Percentiles rank a stretch among this genome's conserved stretches.
Conservation (phyloP, 35 echinoderm and acorn worm genomes). For the Acanthaster planci region DNA sequence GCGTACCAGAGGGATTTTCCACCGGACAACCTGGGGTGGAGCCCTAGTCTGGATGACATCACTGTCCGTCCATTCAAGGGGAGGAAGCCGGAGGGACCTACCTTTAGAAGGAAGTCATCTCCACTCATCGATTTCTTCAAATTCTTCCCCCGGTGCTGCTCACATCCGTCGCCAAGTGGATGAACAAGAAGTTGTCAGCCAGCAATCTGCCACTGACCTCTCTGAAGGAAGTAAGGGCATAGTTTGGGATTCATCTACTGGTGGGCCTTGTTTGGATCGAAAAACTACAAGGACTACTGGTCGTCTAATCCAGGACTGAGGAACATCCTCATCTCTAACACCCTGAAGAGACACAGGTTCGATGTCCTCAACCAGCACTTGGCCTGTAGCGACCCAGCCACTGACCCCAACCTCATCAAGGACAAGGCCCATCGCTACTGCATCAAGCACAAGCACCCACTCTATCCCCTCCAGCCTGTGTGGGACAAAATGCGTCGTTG, state of each 20-base stretch:
- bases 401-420: neutral
- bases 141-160: neutral
- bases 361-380: neutral
- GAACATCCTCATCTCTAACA: neutral
- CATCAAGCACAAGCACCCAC: neutral
- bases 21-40: neutral
- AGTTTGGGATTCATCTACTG: conserved; percentile 15
- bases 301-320: neutral
- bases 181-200: neutral
- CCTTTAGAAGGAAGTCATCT: neutral
- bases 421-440: neutral
- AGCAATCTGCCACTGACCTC: neutral
- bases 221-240: neutral
- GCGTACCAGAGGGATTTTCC: neutral
- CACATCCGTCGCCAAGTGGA: neutral
- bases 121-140: neutral
- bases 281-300: neutral
- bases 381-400: neutral
- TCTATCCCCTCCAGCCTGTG: neutral
- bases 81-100: neutral
- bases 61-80: neutral
- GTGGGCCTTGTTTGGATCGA: neutral
- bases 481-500: neutral
- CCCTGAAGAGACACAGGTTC: neutral
- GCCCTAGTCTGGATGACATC: neutral